These are phyloP conservation scores for Dicentrarchus labrax DNA, from an alignment of 2,113 vertebrate species.

Conservation along the genomic window DNA sequence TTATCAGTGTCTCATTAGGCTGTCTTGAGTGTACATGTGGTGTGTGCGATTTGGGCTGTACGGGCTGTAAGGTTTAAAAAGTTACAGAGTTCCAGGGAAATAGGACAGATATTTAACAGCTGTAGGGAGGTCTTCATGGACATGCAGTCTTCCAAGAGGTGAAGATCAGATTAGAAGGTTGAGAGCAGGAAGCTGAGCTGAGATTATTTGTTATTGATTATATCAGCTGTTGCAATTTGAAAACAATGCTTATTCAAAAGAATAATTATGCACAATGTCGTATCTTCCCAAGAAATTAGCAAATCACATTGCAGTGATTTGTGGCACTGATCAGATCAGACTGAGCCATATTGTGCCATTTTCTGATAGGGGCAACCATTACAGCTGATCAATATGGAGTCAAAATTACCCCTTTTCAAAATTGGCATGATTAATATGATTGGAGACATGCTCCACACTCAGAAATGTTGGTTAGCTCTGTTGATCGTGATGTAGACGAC, in stretches of 20 bases:
- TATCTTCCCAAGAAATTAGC: conserved; percentile 25
- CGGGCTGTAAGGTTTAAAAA: too few relatives aligned
- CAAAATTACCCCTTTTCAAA: neutral
- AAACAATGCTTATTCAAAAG: conserved; percentile 18
- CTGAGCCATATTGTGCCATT: conserved; percentile 4
- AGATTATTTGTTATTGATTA: conserved; percentile 30
- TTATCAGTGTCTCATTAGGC: neutral
- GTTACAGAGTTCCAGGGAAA: too few relatives aligned
- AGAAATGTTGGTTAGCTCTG: neutral
- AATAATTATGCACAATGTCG: conserved; percentile 24
- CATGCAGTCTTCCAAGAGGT: conserved; percentile 11
- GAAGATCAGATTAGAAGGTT: conserved; percentile 21
- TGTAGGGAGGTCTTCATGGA: conserved; percentile 6
- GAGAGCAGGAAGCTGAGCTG: conserved; percentile 21
- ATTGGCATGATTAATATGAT: neutral
- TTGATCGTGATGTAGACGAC: too few relatives aligned
- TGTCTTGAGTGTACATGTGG: neutral
- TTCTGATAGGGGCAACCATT: conserved; percentile 17
- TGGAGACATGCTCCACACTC: neutral
- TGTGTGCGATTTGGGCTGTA: neutral
- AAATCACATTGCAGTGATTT: neutral
- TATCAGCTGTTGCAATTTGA: conserved; percentile 31
- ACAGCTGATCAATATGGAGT: conserved; percentile 21
- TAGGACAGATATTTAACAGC: neutral
- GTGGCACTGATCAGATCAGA: neutral